These are phyloP conservation scores for Ladona fulva DNA, from an alignment of 1,140 invertebrate genomes.

Conservation along the genomic window DNA sequence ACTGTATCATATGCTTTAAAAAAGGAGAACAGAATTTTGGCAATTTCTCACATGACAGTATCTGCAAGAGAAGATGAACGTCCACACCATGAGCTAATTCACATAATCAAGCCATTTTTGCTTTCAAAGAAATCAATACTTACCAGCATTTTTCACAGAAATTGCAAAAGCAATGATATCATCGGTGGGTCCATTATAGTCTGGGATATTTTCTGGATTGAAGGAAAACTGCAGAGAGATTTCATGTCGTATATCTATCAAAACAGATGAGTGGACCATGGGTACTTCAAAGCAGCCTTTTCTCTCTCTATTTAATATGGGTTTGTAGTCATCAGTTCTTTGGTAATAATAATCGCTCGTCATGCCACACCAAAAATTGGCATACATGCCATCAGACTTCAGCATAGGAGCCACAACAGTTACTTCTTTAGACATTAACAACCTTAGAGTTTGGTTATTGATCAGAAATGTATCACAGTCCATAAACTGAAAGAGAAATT, in stretches of 20 bases:
- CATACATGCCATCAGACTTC: constrained; percentile 76
- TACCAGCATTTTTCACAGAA: constrained; percentile 63
- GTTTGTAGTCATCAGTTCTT: constrained; percentile 76
- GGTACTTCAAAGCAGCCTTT: constrained; percentile 75
- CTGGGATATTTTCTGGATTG: constrained; percentile 46
- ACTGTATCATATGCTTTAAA: no score
- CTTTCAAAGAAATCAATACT: constrained; percentile 20
- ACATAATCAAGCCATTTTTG: no score
- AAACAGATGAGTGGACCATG: constrained; percentile 83
- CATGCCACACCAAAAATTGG: constrained; percentile 96
- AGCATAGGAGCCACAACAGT: constrained; percentile 74
- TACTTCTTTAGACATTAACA: constrained; percentile 56
- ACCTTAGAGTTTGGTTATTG: constrained; percentile 55
- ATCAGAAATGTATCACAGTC: constrained; percentile 83
- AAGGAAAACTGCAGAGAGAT: constrained; percentile 67
- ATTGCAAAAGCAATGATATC: constrained; percentile 92
- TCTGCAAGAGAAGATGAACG: no score
- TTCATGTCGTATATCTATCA: constrained; percentile 63
- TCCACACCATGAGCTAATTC: no score
- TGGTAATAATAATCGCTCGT: constrained; percentile 78
- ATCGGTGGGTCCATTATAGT: constrained; percentile 70
- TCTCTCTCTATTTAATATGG: constrained; percentile 63
- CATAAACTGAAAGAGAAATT: constrained; percentile 62
- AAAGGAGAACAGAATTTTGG: no score
- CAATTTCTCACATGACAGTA: no score